These are phyloP conservation scores for Epistrophe eligans DNA, from an alignment of 2,888 invertebrate genomes.

Conservation along the genomic window DNA sequence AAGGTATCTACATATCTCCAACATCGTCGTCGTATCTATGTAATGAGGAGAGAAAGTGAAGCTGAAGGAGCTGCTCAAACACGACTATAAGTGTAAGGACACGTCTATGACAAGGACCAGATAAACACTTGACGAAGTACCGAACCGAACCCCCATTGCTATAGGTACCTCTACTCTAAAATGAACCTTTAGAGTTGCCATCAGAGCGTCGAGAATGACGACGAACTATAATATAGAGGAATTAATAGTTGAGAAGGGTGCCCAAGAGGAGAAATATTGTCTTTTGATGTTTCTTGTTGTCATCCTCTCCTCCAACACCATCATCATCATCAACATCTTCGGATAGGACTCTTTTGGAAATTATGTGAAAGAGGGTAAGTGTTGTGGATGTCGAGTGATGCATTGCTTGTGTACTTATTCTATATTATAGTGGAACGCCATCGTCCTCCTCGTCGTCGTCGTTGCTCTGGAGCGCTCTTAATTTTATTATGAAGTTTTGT, in stretches of 20 bases:
- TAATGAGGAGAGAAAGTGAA: conserved; percentile 37
- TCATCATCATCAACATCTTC: neutral
- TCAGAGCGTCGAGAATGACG: conserved; percentile 34
- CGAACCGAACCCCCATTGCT: neutral
- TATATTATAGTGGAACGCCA: neutral
- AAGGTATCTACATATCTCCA: neutral
- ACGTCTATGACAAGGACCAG: conserved; percentile 68
- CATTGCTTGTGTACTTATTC: conserved; percentile 46
- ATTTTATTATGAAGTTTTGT: conserved; percentile 64
- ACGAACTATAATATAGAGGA: conserved; percentile 56
- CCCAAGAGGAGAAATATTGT: conserved; percentile 66
- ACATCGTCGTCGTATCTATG: neutral
- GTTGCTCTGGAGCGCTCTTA: conserved; percentile 39
- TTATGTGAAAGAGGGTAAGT: conserved; percentile 69
- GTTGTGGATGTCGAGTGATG: conserved; percentile 47
- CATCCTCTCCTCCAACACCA: conserved; percentile 33
- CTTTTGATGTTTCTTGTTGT: conserved; percentile 71
- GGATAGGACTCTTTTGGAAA: conserved; percentile 33
- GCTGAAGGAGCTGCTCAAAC: conserved; percentile 25
- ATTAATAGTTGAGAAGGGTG: conserved; percentile 70
- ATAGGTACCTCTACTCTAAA: neutral
- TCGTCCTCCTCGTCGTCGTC: too few species aligned
- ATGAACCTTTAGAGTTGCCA: conserved; percentile 12
- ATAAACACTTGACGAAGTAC: conserved; percentile 67
- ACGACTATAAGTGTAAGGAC: conserved; percentile 61